These are phyloP conservation scores for Sciurus niger DNA, from an alignment of 2,113 vertebrate genomes.

Conservation along the genomic window DNA sequence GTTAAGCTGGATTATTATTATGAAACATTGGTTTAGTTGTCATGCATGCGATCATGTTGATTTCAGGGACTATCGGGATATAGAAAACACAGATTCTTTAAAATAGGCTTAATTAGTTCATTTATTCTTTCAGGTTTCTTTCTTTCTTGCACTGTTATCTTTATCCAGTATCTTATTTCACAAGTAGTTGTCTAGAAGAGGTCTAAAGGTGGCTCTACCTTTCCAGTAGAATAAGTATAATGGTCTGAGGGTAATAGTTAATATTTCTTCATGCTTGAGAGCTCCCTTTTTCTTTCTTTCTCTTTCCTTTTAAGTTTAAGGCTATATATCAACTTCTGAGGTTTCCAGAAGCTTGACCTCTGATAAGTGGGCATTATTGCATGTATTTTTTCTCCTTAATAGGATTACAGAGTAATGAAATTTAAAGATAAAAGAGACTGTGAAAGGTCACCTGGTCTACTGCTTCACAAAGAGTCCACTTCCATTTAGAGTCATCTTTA, in stretches of 20 bases:
- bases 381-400: constrained; percentile 81
- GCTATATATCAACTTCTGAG: constrained; percentile 77
- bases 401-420: constrained; percentile 80
- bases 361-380: constrained; percentile 78
- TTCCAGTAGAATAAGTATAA: constrained; percentile 57
- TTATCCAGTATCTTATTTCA: constrained; percentile 49
- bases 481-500: constrained; percentile 75
- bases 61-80: not conserved
- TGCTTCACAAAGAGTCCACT: constrained; percentile 70
- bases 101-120: not conserved
- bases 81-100: not conserved
- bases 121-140: not conserved
- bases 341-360: constrained; percentile 80
- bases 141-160: not conserved
- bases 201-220: constrained; percentile 23
- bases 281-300: constrained; percentile 72
- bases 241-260: constrained; percentile 57
- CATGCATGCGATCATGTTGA: not conserved
- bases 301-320: constrained; percentile 78
- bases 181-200: not conserved
- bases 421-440: constrained; percentile 80
- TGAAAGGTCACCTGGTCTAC: constrained; percentile 80
- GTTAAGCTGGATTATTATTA: not conserved
- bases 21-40: not conserved
- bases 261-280: constrained; percentile 78